Conservation (phyloP, 92 coral and sea anemone genomes). For the Epizoanthus ramosus region DNA sequence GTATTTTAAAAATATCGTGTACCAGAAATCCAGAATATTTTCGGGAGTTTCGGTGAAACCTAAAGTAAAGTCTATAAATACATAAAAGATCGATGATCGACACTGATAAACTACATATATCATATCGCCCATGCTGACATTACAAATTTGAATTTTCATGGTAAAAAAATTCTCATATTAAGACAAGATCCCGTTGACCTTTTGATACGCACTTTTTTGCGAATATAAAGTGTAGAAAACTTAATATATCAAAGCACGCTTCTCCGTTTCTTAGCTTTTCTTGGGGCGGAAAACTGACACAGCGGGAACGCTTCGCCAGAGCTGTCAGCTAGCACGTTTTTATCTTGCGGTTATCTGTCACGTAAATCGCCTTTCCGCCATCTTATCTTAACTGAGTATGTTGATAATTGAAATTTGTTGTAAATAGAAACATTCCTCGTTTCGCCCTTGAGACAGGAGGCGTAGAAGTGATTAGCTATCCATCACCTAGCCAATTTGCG, state of each 20-base stretch:
- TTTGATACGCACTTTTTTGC: too few relatives aligned
- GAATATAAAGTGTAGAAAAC: too few relatives aligned
- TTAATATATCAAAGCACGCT: background rate
- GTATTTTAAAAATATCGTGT: too few relatives aligned
- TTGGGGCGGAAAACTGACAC: background rate
- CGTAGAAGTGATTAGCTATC: conserved; percentile 6
- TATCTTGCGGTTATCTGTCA: conserved; percentile 3
- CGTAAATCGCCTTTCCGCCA: conserved; percentile 20
- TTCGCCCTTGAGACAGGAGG: conserved; percentile 15
- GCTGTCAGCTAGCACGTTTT: background rate
- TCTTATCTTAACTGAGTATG: conserved; percentile 19
- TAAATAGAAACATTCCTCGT: background rate
- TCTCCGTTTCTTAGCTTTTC: background rate
- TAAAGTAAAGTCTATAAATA: too few relatives aligned
- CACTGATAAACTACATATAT: too few relatives aligned
- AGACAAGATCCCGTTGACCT: too few relatives aligned
- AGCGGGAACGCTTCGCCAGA: background rate
- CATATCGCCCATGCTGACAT: too few relatives aligned
- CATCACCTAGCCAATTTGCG: conserved; percentile 40
- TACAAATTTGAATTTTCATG: too few relatives aligned
- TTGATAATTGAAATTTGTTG: conserved; percentile 20
- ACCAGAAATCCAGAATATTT: too few relatives aligned
- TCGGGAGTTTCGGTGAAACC: too few relatives aligned
- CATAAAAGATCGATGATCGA: too few relatives aligned
- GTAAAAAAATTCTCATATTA: too few relatives aligned